These are phyloP conservation scores for Poicephalus gulielmi DNA, from an alignment of 2,113 vertebrate species.

Conservation along the genomic window DNA sequence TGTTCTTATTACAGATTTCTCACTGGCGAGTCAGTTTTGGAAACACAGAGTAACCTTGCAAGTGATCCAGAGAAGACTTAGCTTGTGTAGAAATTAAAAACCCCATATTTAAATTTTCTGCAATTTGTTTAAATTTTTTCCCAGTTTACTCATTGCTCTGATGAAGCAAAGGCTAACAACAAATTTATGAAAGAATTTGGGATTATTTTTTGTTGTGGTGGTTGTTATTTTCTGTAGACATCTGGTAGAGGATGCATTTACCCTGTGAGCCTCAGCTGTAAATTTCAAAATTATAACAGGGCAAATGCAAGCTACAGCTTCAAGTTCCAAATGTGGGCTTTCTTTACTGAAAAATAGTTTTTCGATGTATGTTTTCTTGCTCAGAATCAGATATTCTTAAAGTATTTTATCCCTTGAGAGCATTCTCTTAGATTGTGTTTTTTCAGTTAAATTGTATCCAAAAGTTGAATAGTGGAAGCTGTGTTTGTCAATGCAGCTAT, in stretches of 20 bases:
- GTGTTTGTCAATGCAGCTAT: background rate
- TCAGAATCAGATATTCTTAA: background rate
- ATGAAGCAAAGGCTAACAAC: background rate
- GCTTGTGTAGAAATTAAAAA: background rate
- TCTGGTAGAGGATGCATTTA: background rate
- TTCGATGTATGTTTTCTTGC: background rate
- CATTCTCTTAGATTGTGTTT: background rate
- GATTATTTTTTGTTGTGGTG: background rate
- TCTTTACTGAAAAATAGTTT: background rate
- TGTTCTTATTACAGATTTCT: background rate
- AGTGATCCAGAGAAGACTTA: background rate
- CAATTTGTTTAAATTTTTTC: background rate
- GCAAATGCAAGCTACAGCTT: background rate
- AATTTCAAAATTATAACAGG: background rate
- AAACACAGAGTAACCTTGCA: background rate
- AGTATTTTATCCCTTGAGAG: background rate
- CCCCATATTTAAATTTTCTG: fast-evolving
- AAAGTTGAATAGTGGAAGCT: background rate
- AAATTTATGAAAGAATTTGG: background rate
- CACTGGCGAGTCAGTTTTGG: background rate
- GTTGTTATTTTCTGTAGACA: background rate
- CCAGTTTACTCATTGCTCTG: background rate
- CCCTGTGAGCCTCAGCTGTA: background rate
- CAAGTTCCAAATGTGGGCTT: background rate
- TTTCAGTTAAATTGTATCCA: background rate